Conservation (phyloP, 2,888 invertebrate species). For the Caenorhabditis drosophilae region DNA sequence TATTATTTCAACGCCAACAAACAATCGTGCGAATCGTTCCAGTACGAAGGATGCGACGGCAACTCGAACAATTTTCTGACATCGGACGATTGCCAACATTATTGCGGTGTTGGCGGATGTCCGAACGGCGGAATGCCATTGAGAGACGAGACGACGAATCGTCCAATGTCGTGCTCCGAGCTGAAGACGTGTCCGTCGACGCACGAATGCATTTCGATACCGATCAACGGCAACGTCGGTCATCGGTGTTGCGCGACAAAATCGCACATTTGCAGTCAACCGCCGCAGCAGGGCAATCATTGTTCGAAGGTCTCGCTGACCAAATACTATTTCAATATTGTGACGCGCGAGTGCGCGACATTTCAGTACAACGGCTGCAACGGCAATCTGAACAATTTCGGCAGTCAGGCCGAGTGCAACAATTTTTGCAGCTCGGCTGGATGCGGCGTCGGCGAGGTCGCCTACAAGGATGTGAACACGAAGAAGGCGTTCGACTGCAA, state of each 20-base stretch:
- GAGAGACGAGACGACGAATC: constrained; percentile 54
- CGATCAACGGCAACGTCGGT: constrained; percentile 51
- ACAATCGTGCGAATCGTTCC: constrained; percentile 63
- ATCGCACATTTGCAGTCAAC: constrained; percentile 62
- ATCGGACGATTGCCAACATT: constrained; percentile 60
- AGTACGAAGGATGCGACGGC: constrained; percentile 66
- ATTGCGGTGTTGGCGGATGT: constrained; percentile 66
- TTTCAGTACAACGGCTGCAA: constrained; percentile 63
- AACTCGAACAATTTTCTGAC: constrained; percentile 62
- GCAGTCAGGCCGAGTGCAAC: constrained; percentile 54
- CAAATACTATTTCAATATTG: constrained; percentile 54
- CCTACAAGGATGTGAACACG: constrained; percentile 62
- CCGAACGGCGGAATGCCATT: constrained; percentile 65
- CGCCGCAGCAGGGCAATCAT: constrained; percentile 63
- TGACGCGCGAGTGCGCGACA: constrained; percentile 45
- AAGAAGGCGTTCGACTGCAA: constrained; percentile 52
- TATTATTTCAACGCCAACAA: constrained; percentile 64
- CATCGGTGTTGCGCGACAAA: constrained; percentile 65
- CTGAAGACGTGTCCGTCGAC: constrained; percentile 49
- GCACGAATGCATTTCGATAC: constrained; percentile 61
- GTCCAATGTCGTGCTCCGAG: constrained; percentile 52
- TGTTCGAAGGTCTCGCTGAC: constrained; percentile 57
- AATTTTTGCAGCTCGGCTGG: constrained; percentile 66
- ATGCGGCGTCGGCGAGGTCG: constrained; percentile 61
- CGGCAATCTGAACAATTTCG: constrained; percentile 61